Base-by-base conservation (phyloP, 2,797 vertebrate genomes). In the Aldrovandia affinis region DNA sequence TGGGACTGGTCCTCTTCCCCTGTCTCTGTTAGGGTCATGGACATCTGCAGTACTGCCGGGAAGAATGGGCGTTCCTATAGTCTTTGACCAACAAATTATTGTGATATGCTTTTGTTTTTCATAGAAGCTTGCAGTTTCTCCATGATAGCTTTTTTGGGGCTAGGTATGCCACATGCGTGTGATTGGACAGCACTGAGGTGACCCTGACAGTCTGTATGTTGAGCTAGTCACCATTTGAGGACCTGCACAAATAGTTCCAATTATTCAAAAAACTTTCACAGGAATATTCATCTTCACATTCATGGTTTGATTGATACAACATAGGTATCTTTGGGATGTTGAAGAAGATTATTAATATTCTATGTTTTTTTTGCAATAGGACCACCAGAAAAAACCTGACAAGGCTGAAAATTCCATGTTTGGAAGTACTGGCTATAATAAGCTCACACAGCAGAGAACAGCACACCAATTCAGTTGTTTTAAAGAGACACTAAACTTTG, bases 201-300 rank as follows among this genome's bases (percentile, higher is more conserved):
- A 61, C 59, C 54, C n/a, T n/a, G n/a, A n/a, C n/a, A n/a, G n/a
- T 75, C 70, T 44, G 42, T 77, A 77, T 77, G 8, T 12, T 77
- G 68, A 73, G 61, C 61, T 30, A 30, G 73, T 77, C 73, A 77
- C 42, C 47, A 39, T 77, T 47, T 77, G 73, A 44, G 30, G 39
- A 47, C 22, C 22, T 77, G 33, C 70, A 75, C 36, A 75, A 7
- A 75, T 25, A 75, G 10, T 47, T n/a, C 10, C 0, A 77, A 77
- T 0, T 77, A 44, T 44, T 77, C 42, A 25, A 25, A 73, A 36
- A 18, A 73, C 22, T 25, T 77, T 20, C 42, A 47, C 20, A 47
- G 22, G 8, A 77, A 44, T 47, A 77, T 77, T 39, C 30, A 18
- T 20, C 36, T 73, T 25, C 20, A 47, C 47, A 77, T 47, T 22